Percentiles rank a stretch among this genome's conserved stretches.
Conservation (phyloP, 2,113 vertebrate species). For the Pelecanoides urinatrix region DNA sequence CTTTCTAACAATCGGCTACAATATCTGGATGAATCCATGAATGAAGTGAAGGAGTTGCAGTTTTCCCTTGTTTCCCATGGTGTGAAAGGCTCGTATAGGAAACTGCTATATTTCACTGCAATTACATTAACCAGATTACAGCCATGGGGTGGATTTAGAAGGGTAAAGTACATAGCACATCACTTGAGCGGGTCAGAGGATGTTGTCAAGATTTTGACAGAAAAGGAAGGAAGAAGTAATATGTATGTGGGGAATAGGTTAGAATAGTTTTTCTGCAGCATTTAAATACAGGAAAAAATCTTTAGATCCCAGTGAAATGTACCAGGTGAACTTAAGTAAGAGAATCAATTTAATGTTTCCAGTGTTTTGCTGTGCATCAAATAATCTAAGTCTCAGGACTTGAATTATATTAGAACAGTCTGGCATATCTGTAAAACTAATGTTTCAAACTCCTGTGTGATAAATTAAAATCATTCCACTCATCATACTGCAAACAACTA, state of each 20-base stretch:
- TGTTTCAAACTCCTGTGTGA: neutral
- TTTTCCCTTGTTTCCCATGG: neutral
- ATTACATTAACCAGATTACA: neutral
- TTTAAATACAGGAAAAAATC: neutral
- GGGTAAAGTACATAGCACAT: neutral
- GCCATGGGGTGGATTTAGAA: neutral
- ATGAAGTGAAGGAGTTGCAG: neutral
- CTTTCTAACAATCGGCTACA: neutral
- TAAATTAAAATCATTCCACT: constrained; percentile 62
- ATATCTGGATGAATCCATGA: accelerated
- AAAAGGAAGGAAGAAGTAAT: neutral
- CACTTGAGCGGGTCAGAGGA: neutral
- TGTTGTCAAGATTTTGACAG: neutral
- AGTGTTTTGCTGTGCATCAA: neutral
- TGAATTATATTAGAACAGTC: neutral
- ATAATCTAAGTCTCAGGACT: neutral
- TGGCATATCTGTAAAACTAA: constrained; percentile 40
- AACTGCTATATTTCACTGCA: neutral
- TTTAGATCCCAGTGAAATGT: neutral
- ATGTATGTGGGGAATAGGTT: neutral
- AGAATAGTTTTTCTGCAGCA: neutral
- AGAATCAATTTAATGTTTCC: neutral
- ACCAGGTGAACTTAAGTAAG: neutral
- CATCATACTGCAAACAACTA: constrained; percentile 17
- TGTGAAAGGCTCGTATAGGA: accelerated